phyloP scores from a whole-genome alignment of 2,113 vertebrate genomes.

The Alouatta palliata region DNA sequence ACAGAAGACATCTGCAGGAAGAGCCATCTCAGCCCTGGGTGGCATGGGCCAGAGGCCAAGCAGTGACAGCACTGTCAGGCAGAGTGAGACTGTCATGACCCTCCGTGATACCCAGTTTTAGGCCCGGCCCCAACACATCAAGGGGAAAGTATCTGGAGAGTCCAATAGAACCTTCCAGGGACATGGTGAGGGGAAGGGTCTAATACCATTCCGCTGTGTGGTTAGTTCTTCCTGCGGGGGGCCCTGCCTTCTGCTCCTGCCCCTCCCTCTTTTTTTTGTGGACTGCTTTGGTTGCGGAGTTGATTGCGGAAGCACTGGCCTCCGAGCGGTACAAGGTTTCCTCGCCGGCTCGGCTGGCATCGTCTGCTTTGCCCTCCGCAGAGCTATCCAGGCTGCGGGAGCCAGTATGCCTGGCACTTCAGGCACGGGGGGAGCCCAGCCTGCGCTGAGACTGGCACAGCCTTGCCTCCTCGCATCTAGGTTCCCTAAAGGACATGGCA shows the following conservation, averaged over 20 bases:
- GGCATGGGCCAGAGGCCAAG: constrained; percentile 62
- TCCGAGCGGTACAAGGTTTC: neutral
- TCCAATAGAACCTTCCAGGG: neutral
- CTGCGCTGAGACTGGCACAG: neutral
- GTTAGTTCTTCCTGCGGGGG: neutral
- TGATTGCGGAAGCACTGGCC: neutral
- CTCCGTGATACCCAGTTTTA: neutral
- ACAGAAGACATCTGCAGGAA: constrained; percentile 27
- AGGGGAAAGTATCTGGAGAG: neutral
- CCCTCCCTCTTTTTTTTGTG: neutral
- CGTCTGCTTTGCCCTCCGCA: neutral
- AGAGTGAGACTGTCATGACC: neutral
- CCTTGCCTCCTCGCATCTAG: neutral
- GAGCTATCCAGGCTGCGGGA: neutral
- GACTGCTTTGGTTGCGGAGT: neutral
- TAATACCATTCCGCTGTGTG: neutral
- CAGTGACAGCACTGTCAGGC: constrained; percentile 51
- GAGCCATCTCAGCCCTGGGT: constrained; percentile 36
- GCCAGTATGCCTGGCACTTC: neutral
- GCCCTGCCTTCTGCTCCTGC: neutral
- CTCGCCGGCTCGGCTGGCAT: neutral
- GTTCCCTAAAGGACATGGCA: constrained; percentile 42
- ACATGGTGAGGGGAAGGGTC: neutral
- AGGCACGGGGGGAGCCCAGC: neutral
- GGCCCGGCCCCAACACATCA: neutral